Evolutionary conservation across 2,113 vertebrate genomes (phyloP).

Genomic region (Podarcis muralis): DNA sequence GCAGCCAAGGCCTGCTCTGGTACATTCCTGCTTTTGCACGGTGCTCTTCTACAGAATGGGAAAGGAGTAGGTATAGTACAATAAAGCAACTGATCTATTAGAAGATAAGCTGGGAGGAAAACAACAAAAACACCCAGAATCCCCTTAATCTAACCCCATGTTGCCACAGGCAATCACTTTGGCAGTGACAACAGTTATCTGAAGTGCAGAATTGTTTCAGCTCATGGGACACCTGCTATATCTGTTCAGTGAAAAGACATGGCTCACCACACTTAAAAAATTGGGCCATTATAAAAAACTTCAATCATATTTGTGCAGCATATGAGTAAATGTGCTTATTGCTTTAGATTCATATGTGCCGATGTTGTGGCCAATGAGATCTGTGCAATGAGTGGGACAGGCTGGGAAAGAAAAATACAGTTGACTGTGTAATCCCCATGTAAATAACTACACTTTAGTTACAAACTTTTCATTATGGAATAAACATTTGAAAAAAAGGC

Average conservation of each 20-base stretch:
- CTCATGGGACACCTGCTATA: slow-evolving; percentile 71
- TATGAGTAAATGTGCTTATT: neutral
- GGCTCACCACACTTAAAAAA: slow-evolving; percentile 25
- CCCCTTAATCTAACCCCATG: slow-evolving; percentile 79
- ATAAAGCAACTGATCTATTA: slow-evolving; percentile 81
- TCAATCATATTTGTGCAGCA: slow-evolving; percentile 11
- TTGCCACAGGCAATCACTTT: slow-evolving; percentile 78
- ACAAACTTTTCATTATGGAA: neutral
- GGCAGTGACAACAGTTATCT: slow-evolving; percentile 64
- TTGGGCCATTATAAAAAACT: slow-evolving; percentile 30
- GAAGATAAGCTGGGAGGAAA: slow-evolving; percentile 78
- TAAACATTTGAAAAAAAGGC: neutral
- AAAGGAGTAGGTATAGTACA: slow-evolving; percentile 57
- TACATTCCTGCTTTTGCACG: slow-evolving; percentile 47
- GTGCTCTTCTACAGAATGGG: slow-evolving; percentile 55
- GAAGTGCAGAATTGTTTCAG: slow-evolving; percentile 72
- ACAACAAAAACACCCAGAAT: slow-evolving; percentile 76
- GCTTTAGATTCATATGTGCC: neutral
- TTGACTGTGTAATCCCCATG: neutral
- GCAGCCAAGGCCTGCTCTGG: slow-evolving; percentile 56
- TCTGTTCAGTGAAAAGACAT: slow-evolving; percentile 60
- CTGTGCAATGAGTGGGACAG: neutral
- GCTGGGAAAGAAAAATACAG: slow-evolving; percentile 9
- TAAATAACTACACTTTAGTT: neutral
- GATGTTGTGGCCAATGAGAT: slow-evolving; percentile 1